These are phyloP conservation scores for Synodontis membranacea DNA, from an alignment of 2,113 vertebrate genomes.

Conservation along the genomic window DNA sequence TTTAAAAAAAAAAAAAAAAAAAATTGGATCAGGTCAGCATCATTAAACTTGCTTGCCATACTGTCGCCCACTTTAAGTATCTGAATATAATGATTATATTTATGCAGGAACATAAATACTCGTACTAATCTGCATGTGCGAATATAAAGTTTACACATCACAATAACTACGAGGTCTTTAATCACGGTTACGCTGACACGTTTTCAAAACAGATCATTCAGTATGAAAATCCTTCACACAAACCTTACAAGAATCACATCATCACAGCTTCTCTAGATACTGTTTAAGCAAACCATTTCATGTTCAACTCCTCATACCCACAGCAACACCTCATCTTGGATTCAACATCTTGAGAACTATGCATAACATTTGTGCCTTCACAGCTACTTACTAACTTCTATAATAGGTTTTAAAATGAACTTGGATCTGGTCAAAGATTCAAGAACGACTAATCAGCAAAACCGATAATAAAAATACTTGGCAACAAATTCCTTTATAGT, in stretches of 20 bases:
- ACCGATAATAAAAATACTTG: background rate
- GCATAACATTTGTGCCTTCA: background rate
- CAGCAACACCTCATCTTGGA: background rate
- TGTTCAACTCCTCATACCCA: background rate
- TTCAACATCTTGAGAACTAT: background rate
- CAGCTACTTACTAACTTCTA: background rate
- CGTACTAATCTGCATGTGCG: background rate
- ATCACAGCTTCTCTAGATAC: background rate
- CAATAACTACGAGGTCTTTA: background rate
- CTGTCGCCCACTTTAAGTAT: background rate
- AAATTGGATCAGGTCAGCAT: no score
- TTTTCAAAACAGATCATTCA: background rate
- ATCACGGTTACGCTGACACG: no score
- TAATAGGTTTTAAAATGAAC: background rate
- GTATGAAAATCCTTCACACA: background rate
- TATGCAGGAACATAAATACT: background rate
- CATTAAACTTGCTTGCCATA: background rate
- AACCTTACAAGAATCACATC: no score
- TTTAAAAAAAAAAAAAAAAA: no score
- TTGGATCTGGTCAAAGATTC: background rate
- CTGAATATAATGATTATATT: background rate
- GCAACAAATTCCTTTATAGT: background rate
- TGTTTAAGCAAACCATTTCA: background rate
- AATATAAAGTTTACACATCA: background rate
- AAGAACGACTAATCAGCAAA: background rate